phyloP scores from a whole-genome alignment of 2,113 vertebrate genomes.

The Tachysurus vachellii region DNA sequence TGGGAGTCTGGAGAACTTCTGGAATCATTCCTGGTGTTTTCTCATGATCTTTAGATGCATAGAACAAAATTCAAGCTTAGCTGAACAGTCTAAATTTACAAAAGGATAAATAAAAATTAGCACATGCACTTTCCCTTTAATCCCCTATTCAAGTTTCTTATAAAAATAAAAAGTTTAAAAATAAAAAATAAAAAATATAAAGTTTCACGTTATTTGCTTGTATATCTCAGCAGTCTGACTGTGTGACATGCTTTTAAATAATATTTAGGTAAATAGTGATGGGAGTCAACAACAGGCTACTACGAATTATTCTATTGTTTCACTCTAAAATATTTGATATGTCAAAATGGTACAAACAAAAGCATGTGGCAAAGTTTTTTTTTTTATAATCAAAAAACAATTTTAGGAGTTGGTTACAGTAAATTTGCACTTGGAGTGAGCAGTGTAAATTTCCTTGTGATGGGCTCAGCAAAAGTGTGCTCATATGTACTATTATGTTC shows the following conservation, averaged over 20 bases:
- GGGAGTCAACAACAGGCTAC: slow-evolving; percentile 70
- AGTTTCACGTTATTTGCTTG: too few species aligned
- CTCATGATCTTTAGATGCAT: neutral
- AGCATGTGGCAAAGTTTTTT: slow-evolving; percentile 47
- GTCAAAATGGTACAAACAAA: slow-evolving; percentile 73
- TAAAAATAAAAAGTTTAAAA: neutral
- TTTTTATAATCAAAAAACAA: neutral
- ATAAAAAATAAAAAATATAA: too few species aligned
- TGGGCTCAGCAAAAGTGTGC: neutral
- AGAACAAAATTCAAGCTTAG: neutral
- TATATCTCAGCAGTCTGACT: slow-evolving; percentile 15
- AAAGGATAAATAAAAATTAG: neutral
- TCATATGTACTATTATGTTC: neutral
- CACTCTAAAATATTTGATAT: slow-evolving; percentile 77
- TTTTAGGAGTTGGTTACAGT: neutral
- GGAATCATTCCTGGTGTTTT: neutral
- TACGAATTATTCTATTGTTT: slow-evolving; percentile 65
- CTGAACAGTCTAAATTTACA: neutral
- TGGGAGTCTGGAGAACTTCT: neutral
- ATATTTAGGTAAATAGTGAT: slow-evolving; percentile 72
- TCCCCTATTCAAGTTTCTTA: neutral
- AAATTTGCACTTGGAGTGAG: neutral
- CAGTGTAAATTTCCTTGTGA: neutral
- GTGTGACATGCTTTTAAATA: slow-evolving; percentile 72
- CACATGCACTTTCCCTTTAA: neutral